Base-by-base conservation (phyloP, 1,140 invertebrate species). In the Ganaspis sp. region DNA sequence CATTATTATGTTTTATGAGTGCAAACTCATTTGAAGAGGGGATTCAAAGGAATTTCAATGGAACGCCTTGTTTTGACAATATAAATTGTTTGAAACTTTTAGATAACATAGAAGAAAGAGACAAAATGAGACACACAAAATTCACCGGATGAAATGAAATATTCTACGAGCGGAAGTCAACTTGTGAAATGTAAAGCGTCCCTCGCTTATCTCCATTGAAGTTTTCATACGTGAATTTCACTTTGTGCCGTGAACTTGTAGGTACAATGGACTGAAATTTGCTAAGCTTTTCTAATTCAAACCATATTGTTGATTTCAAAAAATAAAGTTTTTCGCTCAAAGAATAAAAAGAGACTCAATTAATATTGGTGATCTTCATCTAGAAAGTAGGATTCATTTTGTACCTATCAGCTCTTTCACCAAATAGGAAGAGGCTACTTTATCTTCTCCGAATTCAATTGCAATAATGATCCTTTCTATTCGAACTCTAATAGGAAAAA, bases 181-280 rank as follows among this genome's bases (percentile, higher is more conserved):
- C 23, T 64, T 64, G 58, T 34, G 58, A 64, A 64, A n/a, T 12
- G 58, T 64, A 29, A 64, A 64, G 23, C 58, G 58, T 64, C 23
- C 12, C 58, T 64, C 58, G 58, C 23, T n/a, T 34, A 64, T 64
- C 58, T 64, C 58, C 26, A 64, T 64, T 64, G 58, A 64, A 64
- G 23, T 64, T 64, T 64, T 64, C 58, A 64, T 64, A 64, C 15
- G 26, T 6, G 58, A 64, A 29, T 64, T 29, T 64, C 23, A 64
- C 58, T 64, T 64, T 64, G 23, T 29, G 58, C 23, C 15, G 26
- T 64, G 23, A 29, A 29, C 58, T 64, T 29, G n/a, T n/a, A n/a
- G n/a, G 26, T 64, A 29, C 58, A n/a, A 26, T 64, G 23, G 5
- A 29, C 15, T 64, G 11, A 64, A 29, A 29, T 64, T 64, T n/a